Evolutionary conservation across 92 coral and sea anemone genomes (phyloP).

Genomic region (Zoanthus sociatus): DNA sequence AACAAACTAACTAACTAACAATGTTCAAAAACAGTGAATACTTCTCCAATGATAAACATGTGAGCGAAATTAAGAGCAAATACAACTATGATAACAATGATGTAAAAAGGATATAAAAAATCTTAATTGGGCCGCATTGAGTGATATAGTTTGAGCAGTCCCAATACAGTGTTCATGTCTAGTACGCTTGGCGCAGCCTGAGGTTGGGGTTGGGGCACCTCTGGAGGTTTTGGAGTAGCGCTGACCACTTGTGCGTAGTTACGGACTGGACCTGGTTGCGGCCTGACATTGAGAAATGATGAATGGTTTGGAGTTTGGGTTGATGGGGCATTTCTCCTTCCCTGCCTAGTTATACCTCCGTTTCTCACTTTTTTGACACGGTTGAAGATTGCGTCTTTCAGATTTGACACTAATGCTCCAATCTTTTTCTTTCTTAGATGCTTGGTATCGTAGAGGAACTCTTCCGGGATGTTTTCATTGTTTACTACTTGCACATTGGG

Average conservation of each 20-base stretch:
- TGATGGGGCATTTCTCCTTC: not conserved
- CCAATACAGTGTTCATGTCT: no score
- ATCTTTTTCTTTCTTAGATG: constrained; percentile 28
- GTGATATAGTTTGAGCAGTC: no score
- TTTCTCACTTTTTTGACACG: not conserved
- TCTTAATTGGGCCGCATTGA: no score
- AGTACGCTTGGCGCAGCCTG: no score
- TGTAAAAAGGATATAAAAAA: no score
- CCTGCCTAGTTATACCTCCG: not conserved
- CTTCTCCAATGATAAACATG: not conserved
- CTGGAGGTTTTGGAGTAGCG: not conserved
- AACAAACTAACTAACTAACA: not conserved
- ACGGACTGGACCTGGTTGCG: not conserved
- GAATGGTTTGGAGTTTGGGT: not conserved
- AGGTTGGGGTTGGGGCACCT: not conserved
- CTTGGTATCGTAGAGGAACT: constrained; percentile 24
- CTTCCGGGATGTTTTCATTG: constrained; percentile 39
- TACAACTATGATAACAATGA: no score
- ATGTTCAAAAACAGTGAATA: not conserved
- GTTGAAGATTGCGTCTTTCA: constrained; percentile 44
- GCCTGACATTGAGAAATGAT: not conserved
- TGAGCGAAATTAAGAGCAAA: not conserved
- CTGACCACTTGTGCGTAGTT: not conserved
- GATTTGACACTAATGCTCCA: constrained; percentile 44
- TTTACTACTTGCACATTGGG: constrained; percentile 49